phyloP scores from a whole-genome alignment of 1,140 invertebrate species.

The Apis florea region DNA sequence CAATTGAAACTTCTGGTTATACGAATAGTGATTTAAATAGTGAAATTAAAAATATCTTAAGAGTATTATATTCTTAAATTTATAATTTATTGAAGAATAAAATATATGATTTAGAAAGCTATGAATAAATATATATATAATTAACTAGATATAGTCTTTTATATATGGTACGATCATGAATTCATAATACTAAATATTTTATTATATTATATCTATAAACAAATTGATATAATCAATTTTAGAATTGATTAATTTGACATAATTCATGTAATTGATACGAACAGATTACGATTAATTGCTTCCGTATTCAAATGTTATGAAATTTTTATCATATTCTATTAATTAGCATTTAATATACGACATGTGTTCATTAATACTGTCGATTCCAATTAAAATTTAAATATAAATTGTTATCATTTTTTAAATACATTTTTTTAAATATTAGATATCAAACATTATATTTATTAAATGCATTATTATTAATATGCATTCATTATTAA shows the following conservation, averaged over 20 bases:
- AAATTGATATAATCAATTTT: constrained; percentile 11
- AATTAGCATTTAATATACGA: neutral
- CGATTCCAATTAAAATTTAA: neutral
- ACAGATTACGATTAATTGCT: neutral
- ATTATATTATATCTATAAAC: neutral
- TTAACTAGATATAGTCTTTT: neutral
- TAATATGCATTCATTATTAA: neutral
- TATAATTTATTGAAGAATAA: neutral
- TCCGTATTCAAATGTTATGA: neutral
- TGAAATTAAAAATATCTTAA: no score
- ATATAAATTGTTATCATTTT: neutral
- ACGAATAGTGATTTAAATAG: no score
- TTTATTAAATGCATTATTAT: neutral
- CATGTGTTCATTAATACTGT: neutral
- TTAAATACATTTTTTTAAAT: neutral
- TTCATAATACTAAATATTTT: neutral
- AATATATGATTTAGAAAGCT: neutral
- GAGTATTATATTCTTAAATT: neutral
- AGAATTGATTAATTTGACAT: constrained; percentile 3
- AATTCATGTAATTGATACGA: neutral
- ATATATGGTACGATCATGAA: neutral
- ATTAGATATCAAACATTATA: neutral
- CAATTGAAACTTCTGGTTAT: neutral
- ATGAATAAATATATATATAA: neutral
- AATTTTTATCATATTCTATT: neutral